Conservation (phyloP, 2,113 vertebrate species). For the Gnathonemus echidnorhynchus region DNA sequence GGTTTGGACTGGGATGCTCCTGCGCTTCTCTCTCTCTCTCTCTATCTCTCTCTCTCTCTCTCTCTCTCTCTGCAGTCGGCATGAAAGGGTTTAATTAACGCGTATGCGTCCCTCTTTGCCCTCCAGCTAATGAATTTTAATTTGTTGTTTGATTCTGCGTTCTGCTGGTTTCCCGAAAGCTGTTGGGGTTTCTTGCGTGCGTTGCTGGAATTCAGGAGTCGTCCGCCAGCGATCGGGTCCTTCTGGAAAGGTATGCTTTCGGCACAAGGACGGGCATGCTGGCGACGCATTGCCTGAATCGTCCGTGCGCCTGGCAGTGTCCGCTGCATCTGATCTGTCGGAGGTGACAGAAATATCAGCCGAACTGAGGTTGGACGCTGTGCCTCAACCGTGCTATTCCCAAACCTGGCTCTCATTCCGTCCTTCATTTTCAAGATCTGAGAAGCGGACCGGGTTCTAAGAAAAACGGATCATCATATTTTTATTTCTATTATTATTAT, state of each 20-base stretch:
- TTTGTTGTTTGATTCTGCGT: constrained; percentile 8
- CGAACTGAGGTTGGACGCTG: neutral
- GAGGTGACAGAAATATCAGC: neutral
- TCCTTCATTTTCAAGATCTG: constrained; percentile 15
- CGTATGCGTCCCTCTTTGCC: constrained; percentile 24
- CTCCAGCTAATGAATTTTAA: constrained; percentile 16
- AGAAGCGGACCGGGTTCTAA: neutral
- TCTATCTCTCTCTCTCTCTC: neutral
- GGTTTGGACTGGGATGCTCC: constrained; percentile 20
- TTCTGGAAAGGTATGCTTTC: constrained; percentile 22
- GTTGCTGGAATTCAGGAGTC: neutral
- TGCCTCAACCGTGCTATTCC: neutral
- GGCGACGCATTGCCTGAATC: neutral
- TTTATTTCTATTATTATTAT: neutral
- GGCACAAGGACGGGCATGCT: neutral
- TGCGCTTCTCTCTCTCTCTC: neutral
- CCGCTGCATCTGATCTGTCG: neutral
- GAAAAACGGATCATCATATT: neutral
- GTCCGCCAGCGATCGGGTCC: neutral
- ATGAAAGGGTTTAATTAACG: constrained; percentile 27
- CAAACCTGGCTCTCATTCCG: neutral
- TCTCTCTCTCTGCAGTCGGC: constrained; percentile 11
- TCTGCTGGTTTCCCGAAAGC: neutral
- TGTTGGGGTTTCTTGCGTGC: neutral
- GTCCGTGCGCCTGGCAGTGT: neutral